phyloP scores from a whole-genome alignment of 2,888 invertebrate species.

The Caenorhabditis macrosperma region DNA sequence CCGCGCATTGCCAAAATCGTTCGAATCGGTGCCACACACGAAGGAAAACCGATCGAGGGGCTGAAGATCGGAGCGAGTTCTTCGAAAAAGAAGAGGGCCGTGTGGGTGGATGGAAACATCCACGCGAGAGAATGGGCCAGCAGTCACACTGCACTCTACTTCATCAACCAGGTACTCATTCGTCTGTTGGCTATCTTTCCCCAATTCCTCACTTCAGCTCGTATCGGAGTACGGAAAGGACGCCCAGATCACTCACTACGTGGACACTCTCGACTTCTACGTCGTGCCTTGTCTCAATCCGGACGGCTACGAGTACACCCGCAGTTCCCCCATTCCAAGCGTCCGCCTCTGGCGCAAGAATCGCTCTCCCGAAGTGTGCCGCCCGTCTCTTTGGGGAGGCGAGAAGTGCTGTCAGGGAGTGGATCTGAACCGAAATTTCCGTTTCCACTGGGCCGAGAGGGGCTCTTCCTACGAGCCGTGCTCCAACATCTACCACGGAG shows the following conservation, averaged over 20 bases:
- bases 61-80: constrained; percentile 71
- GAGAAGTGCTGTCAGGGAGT: constrained; percentile 79
- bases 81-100: constrained; percentile 68
- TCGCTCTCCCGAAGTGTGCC: constrained; percentile 76
- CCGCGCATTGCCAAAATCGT: constrained; percentile 75
- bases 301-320: constrained; percentile 79
- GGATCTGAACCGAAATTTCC: constrained; percentile 80
- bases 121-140: constrained; percentile 80
- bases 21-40: constrained; percentile 77
- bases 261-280: constrained; percentile 76
- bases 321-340: constrained; percentile 72
- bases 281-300: constrained; percentile 79
- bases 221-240: constrained; percentile 77
- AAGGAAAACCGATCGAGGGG: constrained; percentile 79
- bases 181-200: too few species aligned
- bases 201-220: constrained; percentile 66
- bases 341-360: constrained; percentile 80
- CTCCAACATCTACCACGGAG: constrained; percentile 79
- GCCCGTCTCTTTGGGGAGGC: constrained; percentile 73
- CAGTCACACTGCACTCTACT: constrained; percentile 79
- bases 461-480: constrained; percentile 79
- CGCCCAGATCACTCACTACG: constrained; percentile 71
- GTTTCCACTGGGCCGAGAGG: constrained; percentile 79
- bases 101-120: constrained; percentile 81
- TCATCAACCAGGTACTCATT: constrained; percentile 76